Evolutionary conservation across 2,113 vertebrate species (phyloP).

Genomic region (Macaca mulatta): DNA sequence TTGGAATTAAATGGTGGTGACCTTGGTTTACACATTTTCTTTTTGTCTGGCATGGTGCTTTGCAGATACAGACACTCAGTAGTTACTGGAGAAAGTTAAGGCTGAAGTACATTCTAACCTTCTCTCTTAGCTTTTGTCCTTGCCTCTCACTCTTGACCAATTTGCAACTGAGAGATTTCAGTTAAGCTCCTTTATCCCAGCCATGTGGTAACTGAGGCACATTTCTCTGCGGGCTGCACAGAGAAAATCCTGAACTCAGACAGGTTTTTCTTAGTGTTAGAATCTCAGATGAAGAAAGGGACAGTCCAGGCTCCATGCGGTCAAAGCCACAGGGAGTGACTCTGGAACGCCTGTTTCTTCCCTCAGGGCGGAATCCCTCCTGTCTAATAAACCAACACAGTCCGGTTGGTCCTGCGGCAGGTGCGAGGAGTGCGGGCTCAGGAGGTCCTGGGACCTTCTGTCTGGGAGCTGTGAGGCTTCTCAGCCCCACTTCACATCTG

Average conservation of each 20-base stretch:
- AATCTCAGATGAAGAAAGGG: accelerated
- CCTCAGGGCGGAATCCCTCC: not conserved
- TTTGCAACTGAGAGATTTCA: not conserved
- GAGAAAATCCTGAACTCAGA: not conserved
- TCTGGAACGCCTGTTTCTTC: too few relatives aligned
- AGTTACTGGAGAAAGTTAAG: accelerated
- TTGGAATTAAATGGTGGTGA: not conserved
- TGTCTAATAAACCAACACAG: accelerated
- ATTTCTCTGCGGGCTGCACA: not conserved
- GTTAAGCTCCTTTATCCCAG: too few relatives aligned
- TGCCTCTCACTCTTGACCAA: accelerated
- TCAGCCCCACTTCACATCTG: too few relatives aligned
- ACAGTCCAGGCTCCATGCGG: not conserved
- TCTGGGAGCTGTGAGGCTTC: accelerated
- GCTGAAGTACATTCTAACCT: accelerated
- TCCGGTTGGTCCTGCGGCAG: too few relatives aligned
- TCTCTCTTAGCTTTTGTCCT: not conserved
- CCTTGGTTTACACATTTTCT: not conserved
- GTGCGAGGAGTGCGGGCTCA: accelerated
- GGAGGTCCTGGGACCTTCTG: not conserved
- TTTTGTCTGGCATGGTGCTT: not conserved
- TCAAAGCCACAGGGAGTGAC: not conserved
- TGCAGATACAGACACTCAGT: accelerated
- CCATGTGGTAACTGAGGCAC: not conserved
- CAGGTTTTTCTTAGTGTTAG: not conserved